Base-by-base conservation (phyloP, 2,113 vertebrate species). In the Dicentrarchus labrax region DNA sequence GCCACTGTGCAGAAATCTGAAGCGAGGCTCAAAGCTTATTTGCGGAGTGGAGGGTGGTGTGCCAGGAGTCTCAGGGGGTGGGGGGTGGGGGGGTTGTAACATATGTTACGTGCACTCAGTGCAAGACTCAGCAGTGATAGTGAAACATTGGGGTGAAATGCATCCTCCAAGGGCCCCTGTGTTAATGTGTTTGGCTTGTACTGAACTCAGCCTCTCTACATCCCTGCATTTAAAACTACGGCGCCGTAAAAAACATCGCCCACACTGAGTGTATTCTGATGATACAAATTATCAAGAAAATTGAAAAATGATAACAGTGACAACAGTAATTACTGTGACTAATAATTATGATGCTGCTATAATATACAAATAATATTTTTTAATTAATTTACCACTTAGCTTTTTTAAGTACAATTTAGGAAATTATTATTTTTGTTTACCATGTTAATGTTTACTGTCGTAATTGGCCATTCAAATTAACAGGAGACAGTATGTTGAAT, bases 131-230 rank as follows among this genome's bases (percentile, higher is more conserved):
- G 83, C 84, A 88, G 83, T 82, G 84, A 90, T 89, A 82, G 85
- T 91, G 88, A 91, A 93, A 87, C 91, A 91, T 68, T 81, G 84
- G 86, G 90, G 88, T 91, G 85, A 92, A 88, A 89, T 89, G 84
- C 83, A 86, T 88, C 88, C 88, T 92, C 80, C 78, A 83, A 91
- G 88, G 90, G 89, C 86, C 88, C 81, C 79, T 43, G 84, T 88
- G 92, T 91, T 94, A 94, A 94, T 93, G 82, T 89, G 86, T 87
- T 88, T 86, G 91, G 86, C 92, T 92, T 93, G 83, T 89, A 77
- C 92, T 93, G 91, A 88, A 87, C 82, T 89, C 92, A 76, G 64
- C 90, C 91, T 90, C 89, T 78, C 88, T 89, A 80, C 68, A 71
- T 76, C 67, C 50, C 61, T 79, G 57, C 74, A 39, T 87, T 78